These are phyloP conservation scores for Mellivora capensis DNA, from an alignment of 2,113 vertebrate species.

Conservation along the genomic window DNA sequence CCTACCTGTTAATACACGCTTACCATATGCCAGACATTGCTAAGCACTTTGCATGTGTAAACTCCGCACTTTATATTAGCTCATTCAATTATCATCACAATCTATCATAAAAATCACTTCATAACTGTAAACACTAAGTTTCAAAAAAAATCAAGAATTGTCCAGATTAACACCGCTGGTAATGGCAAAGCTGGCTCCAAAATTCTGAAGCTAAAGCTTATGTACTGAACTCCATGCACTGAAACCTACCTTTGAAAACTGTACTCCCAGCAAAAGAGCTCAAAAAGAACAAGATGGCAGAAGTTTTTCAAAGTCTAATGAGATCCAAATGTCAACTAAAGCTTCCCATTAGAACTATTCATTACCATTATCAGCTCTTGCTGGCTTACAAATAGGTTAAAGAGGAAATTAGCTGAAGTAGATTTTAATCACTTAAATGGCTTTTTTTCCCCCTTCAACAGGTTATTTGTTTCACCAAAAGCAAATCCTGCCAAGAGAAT, in stretches of 20 bases:
- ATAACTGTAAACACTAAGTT: neutral
- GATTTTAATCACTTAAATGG: conserved; percentile 71
- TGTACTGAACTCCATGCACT: neutral
- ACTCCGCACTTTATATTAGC: neutral
- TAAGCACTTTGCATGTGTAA: neutral
- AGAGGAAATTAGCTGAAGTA: conserved; percentile 69
- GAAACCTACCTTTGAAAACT: neutral
- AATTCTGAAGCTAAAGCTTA: neutral
- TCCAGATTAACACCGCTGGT: neutral
- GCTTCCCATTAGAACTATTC: conserved; percentile 52
- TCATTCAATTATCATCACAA: neutral
- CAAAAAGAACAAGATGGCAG: conserved; percentile 6
- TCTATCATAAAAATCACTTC: neutral
- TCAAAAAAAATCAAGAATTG: neutral
- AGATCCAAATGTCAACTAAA: conserved; percentile 58
- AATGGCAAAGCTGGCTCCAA: neutral
- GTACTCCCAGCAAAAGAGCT: neutral
- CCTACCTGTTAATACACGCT: neutral
- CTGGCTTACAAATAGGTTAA: conserved; percentile 67
- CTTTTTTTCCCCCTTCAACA: conserved; percentile 46
- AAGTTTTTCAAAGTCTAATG: conserved; percentile 63
- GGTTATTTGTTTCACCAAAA: conserved; percentile 71
- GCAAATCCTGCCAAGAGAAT: conserved; percentile 61
- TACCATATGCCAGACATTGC: neutral
- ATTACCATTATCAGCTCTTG: conserved; percentile 64